These are phyloP conservation scores for Aeoliscus strigatus DNA, from an alignment of 2,797 vertebrate species.

Conservation along the genomic window DNA sequence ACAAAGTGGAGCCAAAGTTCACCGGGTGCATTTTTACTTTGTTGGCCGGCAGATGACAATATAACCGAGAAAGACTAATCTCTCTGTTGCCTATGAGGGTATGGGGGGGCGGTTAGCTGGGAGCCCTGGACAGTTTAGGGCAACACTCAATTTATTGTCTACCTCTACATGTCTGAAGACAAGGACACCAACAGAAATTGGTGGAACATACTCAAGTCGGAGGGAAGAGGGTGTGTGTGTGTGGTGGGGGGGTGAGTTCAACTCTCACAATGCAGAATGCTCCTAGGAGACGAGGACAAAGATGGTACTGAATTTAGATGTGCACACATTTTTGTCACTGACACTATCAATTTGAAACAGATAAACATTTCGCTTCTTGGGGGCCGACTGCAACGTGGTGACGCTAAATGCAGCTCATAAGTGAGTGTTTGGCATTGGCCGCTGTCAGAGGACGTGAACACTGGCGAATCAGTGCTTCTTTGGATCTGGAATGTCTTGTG, in stretches of 20 bases:
- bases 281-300: constrained; percentile 59
- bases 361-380: constrained; percentile 58
- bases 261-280: constrained; percentile 57
- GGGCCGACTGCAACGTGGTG: constrained; percentile 57
- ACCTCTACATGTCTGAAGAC: constrained; percentile 35
- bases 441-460: constrained; percentile 54
- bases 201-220: constrained; percentile 60
- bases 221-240: constrained; percentile 34
- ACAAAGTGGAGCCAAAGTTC: constrained; percentile 71
- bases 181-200: constrained; percentile 59
- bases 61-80: constrained; percentile 65
- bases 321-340: constrained; percentile 24
- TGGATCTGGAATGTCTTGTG: constrained; percentile 74
- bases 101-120: constrained; percentile 50
- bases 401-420: constrained; percentile 52
- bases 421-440: constrained; percentile 64
- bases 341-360: constrained; percentile 65
- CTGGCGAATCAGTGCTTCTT: constrained; percentile 69
- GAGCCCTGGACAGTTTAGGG: constrained; percentile 64
- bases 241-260: constrained; percentile 58
- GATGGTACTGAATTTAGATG: constrained; percentile 43
- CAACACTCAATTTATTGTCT: constrained; percentile 73
- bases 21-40: constrained; percentile 63
- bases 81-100: constrained; percentile 57
- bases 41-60: constrained; percentile 67